phyloP scores from a whole-genome alignment of 1,140 invertebrate species.

The Carposina sasakii region DNA sequence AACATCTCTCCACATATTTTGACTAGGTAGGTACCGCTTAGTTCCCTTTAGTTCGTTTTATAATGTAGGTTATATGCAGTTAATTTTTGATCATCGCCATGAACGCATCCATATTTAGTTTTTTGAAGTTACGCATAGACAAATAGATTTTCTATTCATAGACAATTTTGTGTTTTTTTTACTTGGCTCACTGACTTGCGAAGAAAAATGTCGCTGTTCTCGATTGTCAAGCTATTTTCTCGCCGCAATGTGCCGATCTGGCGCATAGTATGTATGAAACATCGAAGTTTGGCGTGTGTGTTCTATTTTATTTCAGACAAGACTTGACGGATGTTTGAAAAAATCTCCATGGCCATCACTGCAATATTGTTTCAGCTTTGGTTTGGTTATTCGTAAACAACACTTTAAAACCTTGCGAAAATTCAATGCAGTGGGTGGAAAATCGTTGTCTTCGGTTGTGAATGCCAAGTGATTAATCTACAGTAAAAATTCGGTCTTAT shows the following conservation, averaged over 20 bases:
- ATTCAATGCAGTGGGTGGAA: slow-evolving; percentile 50
- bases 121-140: slow-evolving; percentile 6
- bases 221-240: slow-evolving; percentile 72
- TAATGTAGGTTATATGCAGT: no score
- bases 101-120: no score
- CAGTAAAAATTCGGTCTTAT: slow-evolving; percentile 7
- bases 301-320: slow-evolving; percentile 70
- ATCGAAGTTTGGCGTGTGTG: slow-evolving; percentile 60
- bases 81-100: no score
- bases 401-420: slow-evolving; percentile 53
- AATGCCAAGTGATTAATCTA: slow-evolving; percentile 28
- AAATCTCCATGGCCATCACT: slow-evolving; percentile 55
- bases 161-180: slow-evolving; percentile 24
- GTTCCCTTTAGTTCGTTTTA: no score
- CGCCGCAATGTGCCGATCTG: slow-evolving; percentile 70
- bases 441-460: slow-evolving; percentile 23
- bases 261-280: slow-evolving; percentile 71
- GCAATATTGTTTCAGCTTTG: slow-evolving; percentile 43
- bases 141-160: slow-evolving; percentile 24
- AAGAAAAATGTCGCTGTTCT: slow-evolving; percentile 69
- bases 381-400: slow-evolving; percentile 63
- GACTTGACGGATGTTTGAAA: slow-evolving; percentile 63
- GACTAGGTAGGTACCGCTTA: no score
- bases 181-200: slow-evolving; percentile 60
- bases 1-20: no score